Conservation (phyloP, 2,113 vertebrate species). For the Xyliphius kryptos region DNA sequence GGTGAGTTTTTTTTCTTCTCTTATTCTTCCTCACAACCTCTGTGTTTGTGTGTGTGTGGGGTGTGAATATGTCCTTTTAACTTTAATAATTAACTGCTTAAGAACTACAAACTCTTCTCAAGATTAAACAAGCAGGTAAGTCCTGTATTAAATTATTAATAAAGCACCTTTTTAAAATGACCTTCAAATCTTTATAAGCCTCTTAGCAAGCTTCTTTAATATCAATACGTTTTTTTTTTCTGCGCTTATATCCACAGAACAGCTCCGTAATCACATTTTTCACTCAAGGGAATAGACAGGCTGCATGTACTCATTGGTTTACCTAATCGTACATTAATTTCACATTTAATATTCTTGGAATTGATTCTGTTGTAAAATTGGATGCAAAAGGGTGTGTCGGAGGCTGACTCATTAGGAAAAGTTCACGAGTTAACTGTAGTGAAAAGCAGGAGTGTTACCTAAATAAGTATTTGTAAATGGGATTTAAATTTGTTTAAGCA, state of each 20-base stretch:
- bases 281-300: conserved; percentile 11
- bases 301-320: conserved; percentile 18
- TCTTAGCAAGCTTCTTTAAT: conserved; percentile 23
- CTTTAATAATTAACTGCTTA: neutral
- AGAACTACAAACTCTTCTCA: neutral
- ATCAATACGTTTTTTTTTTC: conserved; percentile 2
- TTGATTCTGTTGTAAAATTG: too few species aligned
- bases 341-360: neutral
- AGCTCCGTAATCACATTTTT: conserved; percentile 34
- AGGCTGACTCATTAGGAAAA: too few species aligned
- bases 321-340: neutral
- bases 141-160: conserved; percentile 26
- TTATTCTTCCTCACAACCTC: too few species aligned
- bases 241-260: conserved; percentile 5
- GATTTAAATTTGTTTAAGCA: neutral
- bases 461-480: neutral
- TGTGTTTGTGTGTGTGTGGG: neutral
- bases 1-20: conserved; percentile 60
- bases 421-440: too few species aligned
- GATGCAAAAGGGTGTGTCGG: too few species aligned
- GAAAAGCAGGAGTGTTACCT: neutral
- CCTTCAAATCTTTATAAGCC: conserved; percentile 40
- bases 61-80: neutral
- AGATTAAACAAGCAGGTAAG: conserved; percentile 14
- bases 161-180: conserved; percentile 27